These are phyloP conservation scores for Heliornis fulica DNA, from an alignment of 2,113 vertebrate species.

Conservation along the genomic window DNA sequence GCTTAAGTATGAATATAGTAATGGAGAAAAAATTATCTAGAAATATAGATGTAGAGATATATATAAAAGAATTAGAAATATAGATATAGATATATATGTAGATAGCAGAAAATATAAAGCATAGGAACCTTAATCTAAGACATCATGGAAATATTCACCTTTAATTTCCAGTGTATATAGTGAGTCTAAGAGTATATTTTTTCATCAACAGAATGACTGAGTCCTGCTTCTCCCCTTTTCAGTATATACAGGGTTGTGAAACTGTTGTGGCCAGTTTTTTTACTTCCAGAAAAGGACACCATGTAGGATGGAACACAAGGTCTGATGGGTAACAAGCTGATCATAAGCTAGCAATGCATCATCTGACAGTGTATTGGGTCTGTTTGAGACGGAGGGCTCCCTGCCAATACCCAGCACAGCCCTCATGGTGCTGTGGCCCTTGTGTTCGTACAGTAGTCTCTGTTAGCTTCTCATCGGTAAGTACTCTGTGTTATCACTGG, in stretches of 20 bases:
- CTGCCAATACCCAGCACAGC: too few species aligned
- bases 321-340: neutral
- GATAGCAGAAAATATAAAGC: neutral
- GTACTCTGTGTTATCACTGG: too few species aligned
- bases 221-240: neutral
- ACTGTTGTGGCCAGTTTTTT: neutral
- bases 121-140: neutral
- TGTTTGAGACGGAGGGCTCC: too few species aligned
- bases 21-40: too few species aligned
- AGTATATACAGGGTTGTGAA: neutral
- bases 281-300: neutral
- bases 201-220: neutral
- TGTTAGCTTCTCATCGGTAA: too few species aligned
- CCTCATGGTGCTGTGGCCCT: too few species aligned
- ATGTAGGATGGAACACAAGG: neutral
- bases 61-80: too few species aligned
- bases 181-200: neutral
- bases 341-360: neutral
- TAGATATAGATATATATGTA: too few species aligned
- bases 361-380: neutral
- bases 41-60: too few species aligned
- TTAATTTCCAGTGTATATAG: neutral
- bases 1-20: neutral
- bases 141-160: neutral
- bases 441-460: too few species aligned